phyloP scores from a whole-genome alignment of 2,888 invertebrate genomes.

The Eucera pruinosa region DNA sequence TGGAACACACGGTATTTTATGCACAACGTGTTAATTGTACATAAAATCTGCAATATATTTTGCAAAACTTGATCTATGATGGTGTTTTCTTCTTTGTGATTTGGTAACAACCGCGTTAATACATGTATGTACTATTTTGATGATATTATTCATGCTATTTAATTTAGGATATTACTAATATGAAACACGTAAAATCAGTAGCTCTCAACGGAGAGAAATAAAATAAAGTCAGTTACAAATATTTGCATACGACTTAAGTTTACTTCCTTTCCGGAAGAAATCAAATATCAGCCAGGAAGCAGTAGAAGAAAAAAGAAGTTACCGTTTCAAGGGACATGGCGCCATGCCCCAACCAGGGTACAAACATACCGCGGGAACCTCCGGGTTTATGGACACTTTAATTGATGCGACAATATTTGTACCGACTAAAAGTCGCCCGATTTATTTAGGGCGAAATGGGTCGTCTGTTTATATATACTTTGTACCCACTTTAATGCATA shows the following conservation, averaged over 20 bases:
- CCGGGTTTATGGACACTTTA: constrained; percentile 67
- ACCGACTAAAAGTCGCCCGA: constrained; percentile 76
- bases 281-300: constrained; percentile 19
- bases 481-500: constrained; percentile 59
- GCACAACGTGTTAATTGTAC: no score
- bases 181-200: neutral
- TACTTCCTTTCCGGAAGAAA: constrained; percentile 36
- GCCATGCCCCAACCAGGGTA: constrained; percentile 27
- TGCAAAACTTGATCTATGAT: no score
- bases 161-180: neutral
- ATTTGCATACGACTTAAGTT: constrained; percentile 25
- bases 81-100: no score
- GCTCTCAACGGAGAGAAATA: neutral
- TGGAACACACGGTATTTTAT: no score
- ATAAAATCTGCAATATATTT: no score
- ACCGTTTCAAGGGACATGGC: constrained; percentile 44
- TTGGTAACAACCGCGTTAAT: no score
- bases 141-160: neutral
- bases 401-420: constrained; percentile 83
- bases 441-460: constrained; percentile 75
- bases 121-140: no score
- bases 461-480: constrained; percentile 63
- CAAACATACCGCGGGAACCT: constrained; percentile 36
- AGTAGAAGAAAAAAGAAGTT: constrained; percentile 47
- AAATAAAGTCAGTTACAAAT: neutral